Percentiles rank a stretch among this genome's conserved stretches.
phyloP scores from a whole-genome alignment of 2,113 vertebrate genomes.

The Marmota monax region DNA sequence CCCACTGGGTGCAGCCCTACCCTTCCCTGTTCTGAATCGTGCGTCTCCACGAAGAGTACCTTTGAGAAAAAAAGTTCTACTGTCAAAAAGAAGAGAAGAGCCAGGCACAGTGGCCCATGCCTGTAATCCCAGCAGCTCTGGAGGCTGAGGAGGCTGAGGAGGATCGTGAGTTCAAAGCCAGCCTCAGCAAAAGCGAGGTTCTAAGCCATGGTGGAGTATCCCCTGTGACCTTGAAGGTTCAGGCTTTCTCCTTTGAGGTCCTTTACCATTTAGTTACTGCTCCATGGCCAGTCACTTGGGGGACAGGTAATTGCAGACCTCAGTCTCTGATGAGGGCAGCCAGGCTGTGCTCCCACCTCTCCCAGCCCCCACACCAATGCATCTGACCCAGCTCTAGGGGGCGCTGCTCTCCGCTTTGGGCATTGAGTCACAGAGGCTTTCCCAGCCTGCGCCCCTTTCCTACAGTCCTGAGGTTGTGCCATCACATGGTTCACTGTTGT shows the following conservation, averaged over 20 bases:
- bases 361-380: neutral
- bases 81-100: neutral
- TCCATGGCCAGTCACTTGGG: neutral
- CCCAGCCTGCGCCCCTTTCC: neutral
- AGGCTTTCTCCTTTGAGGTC: neutral
- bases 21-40: neutral
- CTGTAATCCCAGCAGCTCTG: too few species aligned
- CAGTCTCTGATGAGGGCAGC: neutral
- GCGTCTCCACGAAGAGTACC: neutral
- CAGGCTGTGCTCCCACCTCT: neutral
- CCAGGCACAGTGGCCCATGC: too few species aligned
- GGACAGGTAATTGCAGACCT: neutral
- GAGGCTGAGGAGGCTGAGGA: too few species aligned
- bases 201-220: neutral
- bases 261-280: neutral
- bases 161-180: too few species aligned
- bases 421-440: neutral
- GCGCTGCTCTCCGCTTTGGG: neutral
- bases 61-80: neutral
- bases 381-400: neutral
- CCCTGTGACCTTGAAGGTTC: neutral
- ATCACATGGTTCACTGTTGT: neutral
- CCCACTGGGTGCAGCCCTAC: neutral
- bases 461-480: neutral
- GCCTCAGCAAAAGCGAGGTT: too few species aligned